Conservation (phyloP, 1,140 invertebrate species). For the Oryzaephilus surinamensis region DNA sequence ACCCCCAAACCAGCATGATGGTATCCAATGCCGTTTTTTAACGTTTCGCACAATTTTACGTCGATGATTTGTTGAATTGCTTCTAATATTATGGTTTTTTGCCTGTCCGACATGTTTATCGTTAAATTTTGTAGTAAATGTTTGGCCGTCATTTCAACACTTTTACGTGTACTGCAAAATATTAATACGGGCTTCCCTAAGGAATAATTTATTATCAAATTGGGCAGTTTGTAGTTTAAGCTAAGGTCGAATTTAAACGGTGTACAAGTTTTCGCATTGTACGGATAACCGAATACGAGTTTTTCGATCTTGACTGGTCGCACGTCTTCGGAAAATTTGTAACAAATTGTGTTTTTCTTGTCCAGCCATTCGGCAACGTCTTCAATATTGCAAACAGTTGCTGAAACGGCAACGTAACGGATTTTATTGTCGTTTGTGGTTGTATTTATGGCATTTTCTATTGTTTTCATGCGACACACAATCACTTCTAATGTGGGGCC, state of each 20-base stretch:
- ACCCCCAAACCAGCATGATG: conserved; percentile 66
- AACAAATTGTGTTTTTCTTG: conserved; percentile 36
- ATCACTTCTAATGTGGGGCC: conserved; percentile 72
- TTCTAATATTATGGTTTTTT: conserved; percentile 41
- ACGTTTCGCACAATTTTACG: conserved; percentile 35
- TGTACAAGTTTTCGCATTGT: conserved; percentile 35
- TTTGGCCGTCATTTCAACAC: conserved; percentile 54
- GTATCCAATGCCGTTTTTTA: conserved; percentile 55
- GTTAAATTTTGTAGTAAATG: conserved; percentile 48
- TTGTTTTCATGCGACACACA: conserved; percentile 39
- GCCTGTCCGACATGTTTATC: conserved; percentile 42
- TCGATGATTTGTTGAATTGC: conserved; percentile 41
- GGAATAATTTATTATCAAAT: conserved; percentile 58
- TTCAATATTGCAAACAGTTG: conserved; percentile 66
- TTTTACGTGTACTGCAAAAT: conserved; percentile 70
- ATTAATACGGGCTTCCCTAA: conserved; percentile 57
- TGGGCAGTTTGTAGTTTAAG: conserved; percentile 61
- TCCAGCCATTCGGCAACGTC: conserved; percentile 66
- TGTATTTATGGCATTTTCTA: conserved; percentile 16
- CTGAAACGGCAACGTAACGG: conserved; percentile 68
- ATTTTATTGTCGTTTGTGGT: conserved; percentile 29
- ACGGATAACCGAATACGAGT: conserved; percentile 59
- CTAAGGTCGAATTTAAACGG: conserved; percentile 68
- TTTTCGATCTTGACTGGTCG: conserved; percentile 63
- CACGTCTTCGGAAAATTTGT: conserved; percentile 55